phyloP scores from a whole-genome alignment of 2,888 invertebrate species.

The Strigamia transsilvanica region DNA sequence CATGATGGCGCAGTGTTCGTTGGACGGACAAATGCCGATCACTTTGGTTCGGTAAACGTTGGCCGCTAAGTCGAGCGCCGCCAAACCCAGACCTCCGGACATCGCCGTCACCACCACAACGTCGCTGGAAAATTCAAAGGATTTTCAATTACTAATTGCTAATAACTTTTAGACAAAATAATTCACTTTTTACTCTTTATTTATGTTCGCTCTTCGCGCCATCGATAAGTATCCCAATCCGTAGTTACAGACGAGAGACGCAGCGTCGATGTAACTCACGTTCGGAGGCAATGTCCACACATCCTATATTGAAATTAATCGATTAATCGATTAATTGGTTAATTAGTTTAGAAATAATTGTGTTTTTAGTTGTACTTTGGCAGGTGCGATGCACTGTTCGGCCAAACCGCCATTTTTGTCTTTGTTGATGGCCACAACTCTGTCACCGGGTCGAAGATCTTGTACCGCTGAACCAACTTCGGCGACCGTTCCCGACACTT shows the following conservation, averaged over 20 bases:
- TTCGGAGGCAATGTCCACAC: conserved; percentile 70
- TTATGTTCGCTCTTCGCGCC: conserved; percentile 67
- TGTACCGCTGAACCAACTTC: conserved; percentile 62
- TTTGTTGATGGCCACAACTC: conserved; percentile 70
- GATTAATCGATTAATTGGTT: too few relatives aligned
- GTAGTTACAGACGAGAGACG: conserved; percentile 71
- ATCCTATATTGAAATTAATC: conserved; percentile 66
- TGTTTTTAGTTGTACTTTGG: conserved; percentile 59
- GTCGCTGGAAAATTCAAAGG: conserved; percentile 63
- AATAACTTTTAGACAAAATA: background rate
- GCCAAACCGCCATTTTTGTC: conserved; percentile 71
- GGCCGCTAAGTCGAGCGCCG: conserved; percentile 75
- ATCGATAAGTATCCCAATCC: conserved; percentile 73
- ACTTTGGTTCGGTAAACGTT: conserved; percentile 75
- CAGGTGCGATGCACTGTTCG: conserved; percentile 69
- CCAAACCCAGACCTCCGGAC: conserved; percentile 71
- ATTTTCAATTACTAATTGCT: too few relatives aligned
- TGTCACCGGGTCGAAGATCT: conserved; percentile 69
- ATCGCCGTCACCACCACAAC: conserved; percentile 73
- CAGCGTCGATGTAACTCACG: conserved; percentile 69
- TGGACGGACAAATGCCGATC: conserved; percentile 74
- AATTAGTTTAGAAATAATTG: background rate
- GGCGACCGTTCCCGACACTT: conserved; percentile 65
- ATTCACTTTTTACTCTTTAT: conserved; percentile 59
- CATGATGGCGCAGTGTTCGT: conserved; percentile 70